phyloP scores from a whole-genome alignment of 1,140 invertebrate species.

The Sipha flava region DNA sequence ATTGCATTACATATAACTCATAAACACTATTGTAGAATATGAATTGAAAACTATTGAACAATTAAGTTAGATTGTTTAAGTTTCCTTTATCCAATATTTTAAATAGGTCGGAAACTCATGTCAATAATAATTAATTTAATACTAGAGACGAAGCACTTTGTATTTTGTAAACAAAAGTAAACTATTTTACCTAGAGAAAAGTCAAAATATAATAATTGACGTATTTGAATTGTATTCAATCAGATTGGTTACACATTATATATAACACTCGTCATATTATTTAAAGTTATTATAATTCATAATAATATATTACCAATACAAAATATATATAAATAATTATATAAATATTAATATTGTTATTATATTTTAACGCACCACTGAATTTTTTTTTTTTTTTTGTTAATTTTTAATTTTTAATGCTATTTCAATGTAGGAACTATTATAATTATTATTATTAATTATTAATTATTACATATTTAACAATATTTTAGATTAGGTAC shows the following conservation, averaged over 20 bases:
- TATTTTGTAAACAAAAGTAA: constrained; percentile 1
- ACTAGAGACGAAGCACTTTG: neutral
- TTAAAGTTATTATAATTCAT: neutral
- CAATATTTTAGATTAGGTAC: constrained; percentile 5
- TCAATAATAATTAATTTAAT: neutral
- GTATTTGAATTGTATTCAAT: neutral
- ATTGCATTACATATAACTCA: neutral
- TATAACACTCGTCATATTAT: neutral
- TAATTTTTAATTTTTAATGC: too few relatives aligned
- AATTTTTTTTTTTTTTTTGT: neutral
- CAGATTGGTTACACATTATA: neutral
- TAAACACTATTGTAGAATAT: constrained; percentile 3
- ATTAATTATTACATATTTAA: constrained; percentile 3
- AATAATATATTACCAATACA: neutral
- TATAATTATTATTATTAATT: neutral
- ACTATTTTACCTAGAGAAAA: neutral
- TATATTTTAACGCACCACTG: constrained; percentile 22
- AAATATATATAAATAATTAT: neutral
- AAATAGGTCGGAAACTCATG: constrained; percentile 11
- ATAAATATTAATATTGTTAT: neutral
- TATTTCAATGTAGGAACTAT: neutral
- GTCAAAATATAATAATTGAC: neutral
- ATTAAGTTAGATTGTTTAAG: constrained; percentile 6
- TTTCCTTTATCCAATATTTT: constrained; percentile 21
- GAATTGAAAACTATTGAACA: neutral